phyloP scores from a whole-genome alignment of 2,113 vertebrate genomes.

The Leptosomus discolor region DNA sequence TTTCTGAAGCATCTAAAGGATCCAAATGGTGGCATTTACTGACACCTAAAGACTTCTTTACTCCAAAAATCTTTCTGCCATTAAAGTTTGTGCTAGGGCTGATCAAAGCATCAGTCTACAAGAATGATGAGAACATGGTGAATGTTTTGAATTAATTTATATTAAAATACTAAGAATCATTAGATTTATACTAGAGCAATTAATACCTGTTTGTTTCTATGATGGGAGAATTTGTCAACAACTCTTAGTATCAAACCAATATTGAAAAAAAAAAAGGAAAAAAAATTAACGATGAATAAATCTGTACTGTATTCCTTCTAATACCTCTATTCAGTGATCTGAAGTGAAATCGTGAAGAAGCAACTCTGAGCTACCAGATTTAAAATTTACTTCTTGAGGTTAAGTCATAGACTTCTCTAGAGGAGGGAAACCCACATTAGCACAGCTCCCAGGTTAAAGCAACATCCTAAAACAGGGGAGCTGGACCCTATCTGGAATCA shows the following conservation, averaged over 20 bases:
- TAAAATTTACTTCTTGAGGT: background rate
- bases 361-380: background rate
- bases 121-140: background rate
- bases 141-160: background rate
- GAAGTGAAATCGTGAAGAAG: background rate
- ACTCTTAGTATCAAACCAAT: background rate
- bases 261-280: background rate
- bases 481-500: background rate
- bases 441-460: background rate
- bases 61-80: background rate
- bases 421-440: background rate
- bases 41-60: background rate
- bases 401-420: background rate
- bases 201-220: background rate
- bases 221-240: background rate
- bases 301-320: background rate
- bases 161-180: background rate
- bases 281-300: background rate
- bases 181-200: background rate
- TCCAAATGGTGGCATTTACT: background rate
- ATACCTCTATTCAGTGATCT: background rate
- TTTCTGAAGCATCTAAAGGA: background rate
- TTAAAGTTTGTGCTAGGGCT: background rate
- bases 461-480: background rate
- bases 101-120: background rate